These are phyloP conservation scores for Hydropsyche betteni DNA, from an alignment of 2,888 invertebrate genomes.

Conservation along the genomic window DNA sequence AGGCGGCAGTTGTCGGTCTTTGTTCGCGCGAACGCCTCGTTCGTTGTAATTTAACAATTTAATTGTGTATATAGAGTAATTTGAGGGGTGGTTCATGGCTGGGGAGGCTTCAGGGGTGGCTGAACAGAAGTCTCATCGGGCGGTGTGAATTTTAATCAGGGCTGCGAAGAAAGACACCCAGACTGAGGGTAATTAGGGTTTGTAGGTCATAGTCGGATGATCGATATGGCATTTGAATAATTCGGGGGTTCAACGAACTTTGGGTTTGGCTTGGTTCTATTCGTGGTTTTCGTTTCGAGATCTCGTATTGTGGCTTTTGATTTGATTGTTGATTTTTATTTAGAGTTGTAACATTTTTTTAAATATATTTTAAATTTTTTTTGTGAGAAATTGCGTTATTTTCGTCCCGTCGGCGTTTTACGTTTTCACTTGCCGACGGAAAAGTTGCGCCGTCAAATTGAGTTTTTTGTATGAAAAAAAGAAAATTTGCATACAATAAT, in stretches of 20 bases:
- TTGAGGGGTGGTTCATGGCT: constrained; percentile 31
- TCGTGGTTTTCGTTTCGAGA: too few species aligned
- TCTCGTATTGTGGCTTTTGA: too few species aligned
- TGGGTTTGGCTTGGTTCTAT: too few species aligned
- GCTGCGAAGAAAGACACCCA: constrained; percentile 44
- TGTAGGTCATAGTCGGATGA: constrained; percentile 49
- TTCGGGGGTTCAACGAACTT: constrained; percentile 16
- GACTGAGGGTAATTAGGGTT: constrained; percentile 45
- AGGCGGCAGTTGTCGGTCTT: constrained; percentile 35
- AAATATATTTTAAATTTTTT: too few species aligned
- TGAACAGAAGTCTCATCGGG: constrained; percentile 36
- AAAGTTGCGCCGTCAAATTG: constrained; percentile 6
- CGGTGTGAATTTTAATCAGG: constrained; percentile 51
- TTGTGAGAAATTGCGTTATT: background rate
- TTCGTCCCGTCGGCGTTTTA: constrained; percentile 4
- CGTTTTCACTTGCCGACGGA: constrained; percentile 18
- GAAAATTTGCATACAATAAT: too few species aligned
- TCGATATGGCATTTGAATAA: constrained; percentile 45
- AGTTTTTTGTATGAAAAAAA: background rate
- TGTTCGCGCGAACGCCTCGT: constrained; percentile 48
- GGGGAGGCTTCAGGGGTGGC: constrained; percentile 27
- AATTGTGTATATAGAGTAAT: constrained; percentile 51
- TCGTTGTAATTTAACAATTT: constrained; percentile 52
- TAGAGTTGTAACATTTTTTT: too few species aligned
- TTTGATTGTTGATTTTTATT: too few species aligned